Evolutionary conservation across 2,113 vertebrate species (phyloP).

Genomic region (Perccottus glenii): DNA sequence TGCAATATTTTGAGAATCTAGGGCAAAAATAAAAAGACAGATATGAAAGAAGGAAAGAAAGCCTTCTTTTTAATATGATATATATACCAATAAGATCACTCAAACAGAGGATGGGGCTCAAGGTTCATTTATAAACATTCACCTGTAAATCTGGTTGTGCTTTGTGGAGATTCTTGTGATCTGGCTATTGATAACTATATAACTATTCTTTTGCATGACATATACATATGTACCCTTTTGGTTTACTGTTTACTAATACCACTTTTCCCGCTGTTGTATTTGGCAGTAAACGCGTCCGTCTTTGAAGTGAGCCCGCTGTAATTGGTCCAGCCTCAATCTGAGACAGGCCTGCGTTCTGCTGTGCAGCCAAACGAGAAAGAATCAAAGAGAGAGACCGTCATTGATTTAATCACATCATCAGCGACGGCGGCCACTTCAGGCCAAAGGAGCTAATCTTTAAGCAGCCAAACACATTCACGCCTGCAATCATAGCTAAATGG

Average conservation of each 20-base stretch:
- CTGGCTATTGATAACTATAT: no score
- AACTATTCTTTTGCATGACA: no score
- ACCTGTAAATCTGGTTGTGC: no score
- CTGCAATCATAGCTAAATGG: slow-evolving; percentile 54
- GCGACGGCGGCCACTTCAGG: slow-evolving; percentile 54
- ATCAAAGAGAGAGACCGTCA: slow-evolving; percentile 60
- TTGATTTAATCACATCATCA: slow-evolving; percentile 72
- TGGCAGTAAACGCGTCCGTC: slow-evolving; percentile 5
- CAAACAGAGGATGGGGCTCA: no score
- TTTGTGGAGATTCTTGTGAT: no score
- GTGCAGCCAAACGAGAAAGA: slow-evolving; percentile 46
- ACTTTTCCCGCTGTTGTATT: background rate
- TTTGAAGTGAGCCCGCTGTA: slow-evolving; percentile 8
- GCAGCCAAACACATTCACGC: slow-evolving; percentile 45
- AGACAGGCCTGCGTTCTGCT: slow-evolving; percentile 12
- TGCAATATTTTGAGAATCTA: no score
- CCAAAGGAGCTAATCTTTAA: slow-evolving; percentile 64
- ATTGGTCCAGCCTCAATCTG: slow-evolving; percentile 1
- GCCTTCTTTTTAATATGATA: no score
- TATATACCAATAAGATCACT: no score
- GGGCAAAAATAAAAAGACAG: no score
- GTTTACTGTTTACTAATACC: background rate
- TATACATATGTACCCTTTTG: no score
- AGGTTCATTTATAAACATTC: no score
- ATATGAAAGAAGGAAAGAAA: no score